These are phyloP conservation scores for Poeciliopsis infans DNA, from an alignment of 2,797 vertebrate species.

Conservation along the genomic window DNA sequence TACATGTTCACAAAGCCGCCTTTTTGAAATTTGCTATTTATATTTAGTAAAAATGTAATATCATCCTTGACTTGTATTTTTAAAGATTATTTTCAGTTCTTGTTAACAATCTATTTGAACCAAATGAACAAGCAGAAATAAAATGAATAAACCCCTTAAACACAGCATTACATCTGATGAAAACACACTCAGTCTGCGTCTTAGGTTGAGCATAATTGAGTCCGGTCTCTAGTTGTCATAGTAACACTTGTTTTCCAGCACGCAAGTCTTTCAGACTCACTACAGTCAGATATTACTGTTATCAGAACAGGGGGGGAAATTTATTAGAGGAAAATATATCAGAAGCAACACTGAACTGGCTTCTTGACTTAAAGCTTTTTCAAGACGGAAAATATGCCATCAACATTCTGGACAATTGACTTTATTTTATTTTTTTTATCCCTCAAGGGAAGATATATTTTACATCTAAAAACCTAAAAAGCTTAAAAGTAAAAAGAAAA, in stretches of 20 bases:
- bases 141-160: not conserved
- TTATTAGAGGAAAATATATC: constrained; percentile 16
- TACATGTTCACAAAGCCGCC: constrained; percentile 12
- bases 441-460: not conserved
- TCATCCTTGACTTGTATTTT: not conserved
- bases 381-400: not conserved
- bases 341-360: not conserved
- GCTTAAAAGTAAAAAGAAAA: not conserved
- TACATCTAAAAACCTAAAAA: not conserved
- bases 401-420: constrained; percentile 15
- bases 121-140: not conserved
- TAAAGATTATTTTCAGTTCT: not conserved
- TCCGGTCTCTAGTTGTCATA: constrained; percentile 25
- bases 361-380: constrained; percentile 12
- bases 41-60: not conserved
- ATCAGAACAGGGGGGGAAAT: constrained; percentile 18
- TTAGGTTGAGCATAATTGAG: constrained; percentile 3
- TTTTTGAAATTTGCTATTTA: constrained; percentile 6
- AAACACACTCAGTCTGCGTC: constrained; percentile 1
- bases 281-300: constrained; percentile 32
- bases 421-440: not conserved
- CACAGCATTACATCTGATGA: not conserved
- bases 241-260: constrained; percentile 25
- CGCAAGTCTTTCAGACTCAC: constrained; percentile 10
- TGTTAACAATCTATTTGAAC: not conserved